Evolutionary conservation across 2,797 vertebrate genomes (phyloP).

Genomic region (Platalea minor): DNA sequence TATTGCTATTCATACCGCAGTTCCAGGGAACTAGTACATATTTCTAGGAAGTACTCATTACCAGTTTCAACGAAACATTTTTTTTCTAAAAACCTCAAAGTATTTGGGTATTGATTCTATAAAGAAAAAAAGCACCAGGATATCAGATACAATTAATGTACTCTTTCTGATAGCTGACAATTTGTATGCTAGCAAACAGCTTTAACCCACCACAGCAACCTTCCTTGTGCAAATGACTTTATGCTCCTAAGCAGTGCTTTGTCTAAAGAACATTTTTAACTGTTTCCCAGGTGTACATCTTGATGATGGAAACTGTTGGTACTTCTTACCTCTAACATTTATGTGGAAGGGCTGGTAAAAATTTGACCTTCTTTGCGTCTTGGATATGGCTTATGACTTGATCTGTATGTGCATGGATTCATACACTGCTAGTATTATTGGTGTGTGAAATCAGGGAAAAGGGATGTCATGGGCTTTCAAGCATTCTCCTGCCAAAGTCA

Average conservation of each 20-base stretch:
- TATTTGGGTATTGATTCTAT: background rate
- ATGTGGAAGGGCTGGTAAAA: background rate
- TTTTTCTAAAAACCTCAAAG: background rate
- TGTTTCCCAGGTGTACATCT: background rate
- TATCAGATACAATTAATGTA: background rate
- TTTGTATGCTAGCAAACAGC: background rate
- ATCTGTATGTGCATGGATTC: background rate
- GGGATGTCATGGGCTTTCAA: background rate
- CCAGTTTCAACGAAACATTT: background rate
- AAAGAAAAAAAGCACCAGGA: background rate
- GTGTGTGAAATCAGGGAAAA: background rate
- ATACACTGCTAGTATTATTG: background rate
- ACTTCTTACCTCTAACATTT: background rate
- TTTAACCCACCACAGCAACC: background rate
- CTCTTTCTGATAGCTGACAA: background rate
- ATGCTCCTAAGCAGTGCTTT: background rate
- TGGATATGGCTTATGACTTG: background rate
- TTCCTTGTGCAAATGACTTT: background rate
- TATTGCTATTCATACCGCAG: conserved; percentile 1
- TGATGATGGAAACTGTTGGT: background rate
- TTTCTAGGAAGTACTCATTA: conserved; percentile 50
- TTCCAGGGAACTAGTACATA: background rate
- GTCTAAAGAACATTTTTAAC: background rate
- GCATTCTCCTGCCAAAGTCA: background rate
- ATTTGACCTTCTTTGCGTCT: background rate